These are phyloP conservation scores for Ormia ochracea DNA, from an alignment of 2,888 invertebrate genomes.

Conservation along the genomic window DNA sequence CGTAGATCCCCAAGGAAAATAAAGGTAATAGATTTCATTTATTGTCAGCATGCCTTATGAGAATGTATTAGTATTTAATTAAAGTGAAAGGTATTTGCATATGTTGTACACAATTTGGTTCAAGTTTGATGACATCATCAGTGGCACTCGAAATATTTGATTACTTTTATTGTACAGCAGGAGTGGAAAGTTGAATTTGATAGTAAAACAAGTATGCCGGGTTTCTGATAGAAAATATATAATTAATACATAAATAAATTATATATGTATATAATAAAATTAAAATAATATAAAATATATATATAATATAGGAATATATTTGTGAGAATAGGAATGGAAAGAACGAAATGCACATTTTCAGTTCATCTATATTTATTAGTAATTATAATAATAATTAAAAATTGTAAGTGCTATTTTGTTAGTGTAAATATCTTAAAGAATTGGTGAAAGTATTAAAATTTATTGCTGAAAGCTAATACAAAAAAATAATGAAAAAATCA, in stretches of 20 bases:
- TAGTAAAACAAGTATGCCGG: not conserved
- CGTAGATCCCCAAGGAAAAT: not conserved
- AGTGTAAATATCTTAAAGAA: too few species aligned
- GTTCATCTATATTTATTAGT: too few species aligned
- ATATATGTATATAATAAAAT: too few species aligned
- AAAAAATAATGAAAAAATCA: too few species aligned
- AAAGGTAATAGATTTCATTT: constrained; percentile 7
- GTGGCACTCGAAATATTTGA: not conserved
- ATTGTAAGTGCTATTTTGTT: too few species aligned
- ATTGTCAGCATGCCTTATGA: constrained; percentile 30
- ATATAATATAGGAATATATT: too few species aligned
- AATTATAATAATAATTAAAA: too few species aligned
- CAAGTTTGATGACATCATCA: constrained; percentile 1
- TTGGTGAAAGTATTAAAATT: too few species aligned
- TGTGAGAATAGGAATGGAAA: too few species aligned
- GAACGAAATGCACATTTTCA: too few species aligned
- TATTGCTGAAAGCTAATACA: too few species aligned
- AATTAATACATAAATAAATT: not conserved
- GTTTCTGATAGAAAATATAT: not conserved
- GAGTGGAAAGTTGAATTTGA: not conserved
- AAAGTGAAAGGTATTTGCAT: not conserved
- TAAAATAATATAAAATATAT: too few species aligned
- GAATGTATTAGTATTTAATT: constrained; percentile 10
- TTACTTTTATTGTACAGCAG: not conserved
- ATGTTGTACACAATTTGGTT: not conserved